Evolutionary conservation across 2,797 vertebrate species (phyloP).

Genomic region (Centropyge bicolor): DNA sequence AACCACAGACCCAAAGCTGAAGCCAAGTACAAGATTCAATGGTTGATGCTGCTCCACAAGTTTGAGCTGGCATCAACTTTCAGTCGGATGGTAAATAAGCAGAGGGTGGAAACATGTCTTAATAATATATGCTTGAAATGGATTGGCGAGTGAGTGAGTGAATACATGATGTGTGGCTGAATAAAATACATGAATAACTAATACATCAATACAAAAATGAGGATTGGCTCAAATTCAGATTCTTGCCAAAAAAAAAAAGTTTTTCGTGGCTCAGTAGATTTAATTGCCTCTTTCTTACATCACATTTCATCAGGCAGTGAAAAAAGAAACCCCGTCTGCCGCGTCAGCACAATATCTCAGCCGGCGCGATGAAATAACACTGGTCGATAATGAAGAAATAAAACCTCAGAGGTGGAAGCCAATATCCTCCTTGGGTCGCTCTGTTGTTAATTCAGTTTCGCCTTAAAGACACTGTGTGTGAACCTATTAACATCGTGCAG

Average conservation of each 20-base stretch:
- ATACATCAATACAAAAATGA: neutral
- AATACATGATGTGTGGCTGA: neutral
- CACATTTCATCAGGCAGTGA: slow-evolving; percentile 33
- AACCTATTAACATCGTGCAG: neutral
- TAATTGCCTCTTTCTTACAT: slow-evolving; percentile 24
- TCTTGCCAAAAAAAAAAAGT: neutral
- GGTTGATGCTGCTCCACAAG: no score
- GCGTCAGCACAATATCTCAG: slow-evolving; percentile 12
- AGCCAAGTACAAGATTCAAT: no score
- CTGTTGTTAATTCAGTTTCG: slow-evolving; percentile 39
- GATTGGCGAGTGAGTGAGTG: neutral
- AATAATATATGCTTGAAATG: neutral
- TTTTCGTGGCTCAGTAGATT: neutral
- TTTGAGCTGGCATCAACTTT: no score
- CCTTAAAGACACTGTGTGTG: slow-evolving; percentile 9
- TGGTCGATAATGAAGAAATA: slow-evolving; percentile 40
- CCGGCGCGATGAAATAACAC: neutral
- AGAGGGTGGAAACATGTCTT: neutral
- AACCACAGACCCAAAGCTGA: no score
- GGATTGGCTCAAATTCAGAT: neutral
- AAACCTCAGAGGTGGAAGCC: slow-evolving; percentile 38
- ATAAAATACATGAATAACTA: neutral
- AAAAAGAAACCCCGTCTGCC: neutral
- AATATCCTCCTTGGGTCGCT: slow-evolving; percentile 20
- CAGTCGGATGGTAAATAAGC: neutral